Conservation (phyloP, 2,888 invertebrate genomes). For the Chymomyza procnemis region DNA sequence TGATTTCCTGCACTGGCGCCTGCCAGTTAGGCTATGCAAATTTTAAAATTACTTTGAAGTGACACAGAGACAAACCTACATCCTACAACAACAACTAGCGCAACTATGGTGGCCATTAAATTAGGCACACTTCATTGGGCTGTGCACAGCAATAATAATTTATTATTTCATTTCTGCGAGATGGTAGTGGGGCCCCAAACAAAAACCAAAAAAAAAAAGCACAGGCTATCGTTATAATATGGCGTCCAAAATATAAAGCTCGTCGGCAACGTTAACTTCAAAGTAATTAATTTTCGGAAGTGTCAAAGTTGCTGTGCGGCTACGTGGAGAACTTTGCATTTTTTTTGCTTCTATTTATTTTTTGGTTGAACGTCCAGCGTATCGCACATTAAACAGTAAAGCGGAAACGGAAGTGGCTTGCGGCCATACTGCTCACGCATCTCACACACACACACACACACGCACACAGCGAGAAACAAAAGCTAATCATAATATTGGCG, state of each 20-base stretch:
- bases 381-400: constrained; percentile 15
- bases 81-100: constrained; percentile 35
- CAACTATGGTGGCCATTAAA: constrained; percentile 66
- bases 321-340: neutral
- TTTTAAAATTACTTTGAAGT: constrained; percentile 69
- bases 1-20: constrained; percentile 20
- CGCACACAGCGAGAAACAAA: neutral
- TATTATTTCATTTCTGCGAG: constrained; percentile 62
- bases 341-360: neutral
- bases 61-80: constrained; percentile 21
- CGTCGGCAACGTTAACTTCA: constrained; percentile 48
- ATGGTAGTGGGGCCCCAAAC: neutral
- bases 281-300: constrained; percentile 68
- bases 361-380: constrained; percentile 19
- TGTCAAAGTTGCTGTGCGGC: constrained; percentile 54
- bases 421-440: constrained; percentile 13
- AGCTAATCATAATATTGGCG: constrained; percentile 16
- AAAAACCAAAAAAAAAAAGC: too few species aligned
- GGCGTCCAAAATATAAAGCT: neutral
- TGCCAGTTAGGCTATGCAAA: constrained; percentile 8
- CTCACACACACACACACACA: neutral
- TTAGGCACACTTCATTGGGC: constrained; percentile 71
- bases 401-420: constrained; percentile 33
- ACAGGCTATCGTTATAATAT: neutral
- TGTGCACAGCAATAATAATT: constrained; percentile 62